phyloP scores from a whole-genome alignment of 1,140 invertebrate genomes.

The Aphaenogaster ashmeadi region DNA sequence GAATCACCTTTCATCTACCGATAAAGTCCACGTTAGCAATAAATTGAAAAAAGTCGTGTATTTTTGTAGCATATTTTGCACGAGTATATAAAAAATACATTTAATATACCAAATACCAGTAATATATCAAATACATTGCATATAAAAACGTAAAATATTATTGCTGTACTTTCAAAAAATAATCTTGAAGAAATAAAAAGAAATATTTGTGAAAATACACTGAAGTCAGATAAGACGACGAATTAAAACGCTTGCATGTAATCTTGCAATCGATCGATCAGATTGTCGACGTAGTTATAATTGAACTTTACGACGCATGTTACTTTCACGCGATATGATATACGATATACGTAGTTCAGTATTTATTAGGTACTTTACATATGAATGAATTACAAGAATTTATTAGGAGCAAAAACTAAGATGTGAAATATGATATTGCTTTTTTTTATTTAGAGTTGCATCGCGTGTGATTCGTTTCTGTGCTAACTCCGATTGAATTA shows the following conservation, averaged over 20 bases:
- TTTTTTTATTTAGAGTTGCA: background rate
- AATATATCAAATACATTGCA: background rate
- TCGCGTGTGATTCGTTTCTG: background rate
- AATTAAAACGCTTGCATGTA: constrained; percentile 23
- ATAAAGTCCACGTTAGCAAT: background rate
- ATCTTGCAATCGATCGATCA: constrained; percentile 7
- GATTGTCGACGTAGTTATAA: constrained; percentile 20
- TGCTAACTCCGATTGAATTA: constrained; percentile 16
- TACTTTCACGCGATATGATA: constrained; percentile 34
- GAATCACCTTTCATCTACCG: background rate
- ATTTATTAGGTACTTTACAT: constrained; percentile 18
- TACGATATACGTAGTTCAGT: background rate
- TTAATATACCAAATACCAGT: background rate
- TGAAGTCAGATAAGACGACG: background rate
- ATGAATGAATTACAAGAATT: constrained; percentile 4
- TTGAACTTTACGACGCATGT: constrained; percentile 31
- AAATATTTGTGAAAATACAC: background rate
- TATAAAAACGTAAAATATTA: background rate
- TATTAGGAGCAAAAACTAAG: constrained; percentile 3
- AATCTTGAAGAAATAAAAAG: background rate
- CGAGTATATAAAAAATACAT: background rate
- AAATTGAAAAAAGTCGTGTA: background rate
- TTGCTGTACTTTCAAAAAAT: background rate
- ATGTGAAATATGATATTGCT: constrained; percentile 27
- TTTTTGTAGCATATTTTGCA: background rate